These are phyloP conservation scores for Seriola quinqueradiata DNA, from an alignment of 2,113 vertebrate genomes.

Conservation along the genomic window DNA sequence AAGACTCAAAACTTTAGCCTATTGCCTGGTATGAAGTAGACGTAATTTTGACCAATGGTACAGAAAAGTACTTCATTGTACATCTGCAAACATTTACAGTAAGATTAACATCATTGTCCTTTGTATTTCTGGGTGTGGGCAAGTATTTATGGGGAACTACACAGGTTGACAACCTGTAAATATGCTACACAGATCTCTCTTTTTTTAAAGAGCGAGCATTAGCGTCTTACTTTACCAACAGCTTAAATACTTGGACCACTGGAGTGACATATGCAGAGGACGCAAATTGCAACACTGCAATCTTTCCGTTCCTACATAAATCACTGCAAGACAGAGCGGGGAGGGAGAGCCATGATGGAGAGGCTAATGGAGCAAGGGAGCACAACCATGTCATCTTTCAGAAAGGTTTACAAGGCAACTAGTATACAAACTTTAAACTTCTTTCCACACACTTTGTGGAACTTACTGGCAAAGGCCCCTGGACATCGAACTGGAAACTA, in stretches of 20 bases:
- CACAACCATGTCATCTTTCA: constrained; percentile 44
- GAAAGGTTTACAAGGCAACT: constrained; percentile 61
- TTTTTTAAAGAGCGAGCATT: constrained; percentile 13
- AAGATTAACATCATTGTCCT: background rate
- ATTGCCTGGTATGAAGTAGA: too few species aligned
- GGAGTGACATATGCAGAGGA: constrained; percentile 43
- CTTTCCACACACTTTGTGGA: constrained; percentile 50
- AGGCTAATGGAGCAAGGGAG: constrained; percentile 53
- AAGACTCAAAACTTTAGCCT: background rate
- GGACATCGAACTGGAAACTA: constrained; percentile 44
- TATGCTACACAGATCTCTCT: background rate
- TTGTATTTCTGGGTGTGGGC: background rate
- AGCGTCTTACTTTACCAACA: constrained; percentile 34
- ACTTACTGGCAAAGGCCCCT: constrained; percentile 43
- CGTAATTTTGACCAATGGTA: too few species aligned
- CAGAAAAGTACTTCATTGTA: background rate
- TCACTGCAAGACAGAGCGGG: constrained; percentile 41
- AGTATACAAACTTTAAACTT: constrained; percentile 54
- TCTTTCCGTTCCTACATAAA: constrained; percentile 65
- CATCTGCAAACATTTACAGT: background rate
- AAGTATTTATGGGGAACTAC: background rate
- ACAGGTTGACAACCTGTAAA: constrained; percentile 9
- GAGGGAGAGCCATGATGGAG: constrained; percentile 38
- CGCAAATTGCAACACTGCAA: constrained; percentile 53
- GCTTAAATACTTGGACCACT: constrained; percentile 35